phyloP scores from a whole-genome alignment of 2,888 invertebrate species.

The Apotomis betuletana region DNA sequence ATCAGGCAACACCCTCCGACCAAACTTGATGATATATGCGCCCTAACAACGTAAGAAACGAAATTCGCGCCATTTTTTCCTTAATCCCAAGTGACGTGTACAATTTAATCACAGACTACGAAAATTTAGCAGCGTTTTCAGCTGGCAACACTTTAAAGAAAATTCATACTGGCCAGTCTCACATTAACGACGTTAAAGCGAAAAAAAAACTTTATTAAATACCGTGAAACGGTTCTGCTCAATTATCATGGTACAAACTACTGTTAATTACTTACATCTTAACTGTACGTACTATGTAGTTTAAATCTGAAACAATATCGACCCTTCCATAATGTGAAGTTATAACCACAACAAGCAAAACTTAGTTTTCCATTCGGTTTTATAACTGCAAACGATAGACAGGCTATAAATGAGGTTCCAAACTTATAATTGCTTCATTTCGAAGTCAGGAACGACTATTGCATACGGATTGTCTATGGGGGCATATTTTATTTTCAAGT shows the following conservation, averaged over 20 bases:
- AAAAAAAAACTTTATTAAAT: slow-evolving; percentile 1
- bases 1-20: slow-evolving; percentile 64
- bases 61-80: slow-evolving; percentile 54
- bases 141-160: slow-evolving; percentile 33
- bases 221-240: neutral
- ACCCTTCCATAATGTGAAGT: slow-evolving; percentile 56
- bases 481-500: slow-evolving; percentile 52
- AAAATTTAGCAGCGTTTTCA: slow-evolving; percentile 26
- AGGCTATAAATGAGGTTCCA: slow-evolving; percentile 78
- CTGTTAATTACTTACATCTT: neutral
- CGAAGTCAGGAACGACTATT: slow-evolving; percentile 65
- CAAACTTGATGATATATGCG: slow-evolving; percentile 68
- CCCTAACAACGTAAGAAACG: slow-evolving; percentile 67
- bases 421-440: slow-evolving; percentile 83
- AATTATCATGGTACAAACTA: neutral
- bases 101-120: slow-evolving; percentile 49
- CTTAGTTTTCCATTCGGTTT: slow-evolving; percentile 75
- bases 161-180: slow-evolving; percentile 22
- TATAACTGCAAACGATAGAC: slow-evolving; percentile 78
- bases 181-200: slow-evolving; percentile 12
- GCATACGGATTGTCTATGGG: slow-evolving; percentile 62
- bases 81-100: slow-evolving; percentile 68
- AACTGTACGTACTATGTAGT: slow-evolving; percentile 7
- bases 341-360: slow-evolving; percentile 66
- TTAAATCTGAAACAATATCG: slow-evolving; percentile 45